These are phyloP conservation scores for Ceriagrion tenellum DNA, from an alignment of 2,888 invertebrate species.

Conservation along the genomic window DNA sequence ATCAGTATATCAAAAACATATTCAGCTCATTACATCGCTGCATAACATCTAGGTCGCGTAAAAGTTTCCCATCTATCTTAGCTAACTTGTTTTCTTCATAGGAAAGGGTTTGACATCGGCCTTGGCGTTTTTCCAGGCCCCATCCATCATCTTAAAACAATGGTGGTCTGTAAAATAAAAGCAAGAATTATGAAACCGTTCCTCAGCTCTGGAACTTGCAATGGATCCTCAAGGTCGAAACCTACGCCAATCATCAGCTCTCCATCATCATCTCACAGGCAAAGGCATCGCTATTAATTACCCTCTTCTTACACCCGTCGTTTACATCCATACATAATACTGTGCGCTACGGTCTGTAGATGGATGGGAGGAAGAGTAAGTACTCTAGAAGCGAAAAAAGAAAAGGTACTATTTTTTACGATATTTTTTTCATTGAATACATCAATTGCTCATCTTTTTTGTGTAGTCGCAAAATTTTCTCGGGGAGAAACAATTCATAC, in stretches of 20 bases:
- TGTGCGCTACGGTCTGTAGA: no score
- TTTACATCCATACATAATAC: no score
- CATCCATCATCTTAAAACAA: conserved; percentile 7
- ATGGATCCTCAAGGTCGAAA: background rate
- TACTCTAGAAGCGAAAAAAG: no score
- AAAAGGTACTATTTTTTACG: no score
- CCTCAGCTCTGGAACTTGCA: background rate
- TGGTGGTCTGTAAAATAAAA: background rate
- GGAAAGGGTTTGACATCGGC: background rate
- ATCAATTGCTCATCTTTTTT: no score
- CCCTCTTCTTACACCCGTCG: background rate
- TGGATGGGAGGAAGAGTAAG: no score
- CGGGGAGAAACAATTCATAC: no score
- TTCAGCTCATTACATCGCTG: background rate
- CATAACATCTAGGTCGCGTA: background rate
- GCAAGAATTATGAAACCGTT: background rate
- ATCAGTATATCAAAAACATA: background rate
- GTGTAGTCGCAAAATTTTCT: no score
- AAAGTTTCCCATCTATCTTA: background rate
- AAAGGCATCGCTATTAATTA: background rate
- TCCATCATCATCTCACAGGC: background rate
- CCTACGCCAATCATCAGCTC: background rate
- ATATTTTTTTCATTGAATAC: no score
- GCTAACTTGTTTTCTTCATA: background rate
- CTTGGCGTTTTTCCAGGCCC: background rate